Evolutionary conservation across 1,140 invertebrate species (phyloP), one percentile per base, ranked within the genome.

Genomic region (Lasioglossum albipes): DNA sequence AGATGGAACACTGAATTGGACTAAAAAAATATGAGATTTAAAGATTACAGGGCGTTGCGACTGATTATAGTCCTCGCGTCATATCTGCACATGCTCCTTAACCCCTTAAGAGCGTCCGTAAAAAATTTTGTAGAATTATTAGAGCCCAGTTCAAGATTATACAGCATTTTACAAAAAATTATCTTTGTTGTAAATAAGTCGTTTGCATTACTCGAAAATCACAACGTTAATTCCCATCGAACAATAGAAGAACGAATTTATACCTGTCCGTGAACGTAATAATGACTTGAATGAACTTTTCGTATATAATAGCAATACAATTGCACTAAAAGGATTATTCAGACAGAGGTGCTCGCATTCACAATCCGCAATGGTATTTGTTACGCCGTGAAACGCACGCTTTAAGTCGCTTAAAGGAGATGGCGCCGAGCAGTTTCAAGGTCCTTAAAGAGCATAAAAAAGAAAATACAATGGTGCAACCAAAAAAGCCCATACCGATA

Each of bases 341-440:
- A 75, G 75, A 75, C 77, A 42, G 22, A n/a, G 41, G 13, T 16
- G 62, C 69, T 66, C 54, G 31, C 81, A 72, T 75, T 73, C 65
- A 31, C 57, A 54, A 77, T 36, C 69, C 52, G 54, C 36, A 66
- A 57, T 61, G 22, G 27, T 75, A 72, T 69, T 59, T 84, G 76
- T 72, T 36, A n/a, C 52, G 49, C 7, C 31, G 42, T 22, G 70
- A 71, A 70, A 64, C 67, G 7, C 52, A n/a, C 45, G 66, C 83
- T 86, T 86, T 86, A 82, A 79, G 61, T 75, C 42, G 64, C 52
- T 86, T 86, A 85, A 86, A 86, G 84, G 52, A 54, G 84, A 85
- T 80, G 54, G 81, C 67, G 52, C 82, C 20, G 75, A 72, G 49
- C 42, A 13, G 22, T 67, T 42, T 54, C 13, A 59, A 71, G 54